Percentiles rank a stretch among this genome's conserved stretches.
These are phyloP conservation scores for Orchestes rusci DNA, from an alignment of 2,888 invertebrate genomes.

Conservation along the genomic window DNA sequence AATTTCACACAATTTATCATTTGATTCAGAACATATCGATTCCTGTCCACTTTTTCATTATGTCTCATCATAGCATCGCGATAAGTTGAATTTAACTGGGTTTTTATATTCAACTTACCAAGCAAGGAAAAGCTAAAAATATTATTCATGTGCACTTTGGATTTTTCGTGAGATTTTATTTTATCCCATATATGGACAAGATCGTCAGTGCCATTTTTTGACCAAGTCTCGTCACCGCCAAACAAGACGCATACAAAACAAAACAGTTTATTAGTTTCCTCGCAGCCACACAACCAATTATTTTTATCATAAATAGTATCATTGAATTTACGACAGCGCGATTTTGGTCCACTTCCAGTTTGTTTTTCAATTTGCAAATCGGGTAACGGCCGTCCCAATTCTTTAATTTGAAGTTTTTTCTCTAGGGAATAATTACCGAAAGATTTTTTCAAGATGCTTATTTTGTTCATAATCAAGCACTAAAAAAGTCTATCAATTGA, in stretches of 20 bases:
- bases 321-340: slow-evolving; percentile 17
- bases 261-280: slow-evolving; percentile 15
- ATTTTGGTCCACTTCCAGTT: not conserved
- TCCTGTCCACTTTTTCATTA: slow-evolving; percentile 17
- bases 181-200: slow-evolving; percentile 20
- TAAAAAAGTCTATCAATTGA: too few relatives aligned
- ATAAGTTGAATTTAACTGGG: slow-evolving; percentile 8
- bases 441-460: slow-evolving; percentile 13
- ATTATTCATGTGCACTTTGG: slow-evolving; percentile 17
- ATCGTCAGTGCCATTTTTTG: slow-evolving; percentile 17
- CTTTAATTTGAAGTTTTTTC: slow-evolving; percentile 19
- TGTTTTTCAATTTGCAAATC: slow-evolving; percentile 14
- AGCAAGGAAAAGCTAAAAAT: slow-evolving; percentile 15
- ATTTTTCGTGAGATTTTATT: slow-evolving; percentile 20
- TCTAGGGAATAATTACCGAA: slow-evolving; percentile 15
- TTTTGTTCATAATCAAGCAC: slow-evolving; percentile 14
- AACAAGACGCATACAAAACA: slow-evolving; percentile 24
- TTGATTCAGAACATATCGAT: slow-evolving; percentile 16
- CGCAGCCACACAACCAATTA: slow-evolving; percentile 23
- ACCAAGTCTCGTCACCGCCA: slow-evolving; percentile 23
- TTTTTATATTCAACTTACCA: slow-evolving; percentile 16
- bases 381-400: slow-evolving; percentile 16
- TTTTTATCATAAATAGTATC: slow-evolving; percentile 16
- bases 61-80: slow-evolving; percentile 11
- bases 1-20: slow-evolving; percentile 1